A percentile compares a stretch with the other conserved stretches of the same genome.
Evolutionary conservation across 2,888 invertebrate genomes (phyloP).

Genomic region (Drosophila nr. medialis): DNA sequence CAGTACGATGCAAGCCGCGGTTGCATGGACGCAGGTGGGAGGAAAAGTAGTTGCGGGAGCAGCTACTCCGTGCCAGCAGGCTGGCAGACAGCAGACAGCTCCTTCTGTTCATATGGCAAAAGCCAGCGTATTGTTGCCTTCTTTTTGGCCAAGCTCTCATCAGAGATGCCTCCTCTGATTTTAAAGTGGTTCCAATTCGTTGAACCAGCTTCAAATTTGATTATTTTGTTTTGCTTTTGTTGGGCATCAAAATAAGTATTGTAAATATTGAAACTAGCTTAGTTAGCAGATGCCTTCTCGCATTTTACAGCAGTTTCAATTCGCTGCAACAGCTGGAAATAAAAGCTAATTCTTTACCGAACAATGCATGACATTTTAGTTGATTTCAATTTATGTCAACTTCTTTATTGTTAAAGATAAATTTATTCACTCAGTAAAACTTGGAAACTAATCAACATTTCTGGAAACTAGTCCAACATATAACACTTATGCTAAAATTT

Average conservation of each 20-base stretch:
- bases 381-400: not conserved
- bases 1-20: conserved; percentile 9
- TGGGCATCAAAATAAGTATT: not conserved
- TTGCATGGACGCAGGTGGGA: conserved; percentile 28
- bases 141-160: conserved; percentile 48
- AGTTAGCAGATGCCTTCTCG: not conserved
- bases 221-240: not conserved
- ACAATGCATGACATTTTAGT: not conserved
- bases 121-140: conserved; percentile 54
- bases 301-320: not conserved
- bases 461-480: not conserved
- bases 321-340: not conserved
- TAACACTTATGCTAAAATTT: not conserved
- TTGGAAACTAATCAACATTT: not conserved
- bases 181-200: not conserved
- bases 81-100: conserved; percentile 24
- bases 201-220: conserved; percentile 2
- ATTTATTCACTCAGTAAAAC: not conserved
- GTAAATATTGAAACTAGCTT: not conserved
- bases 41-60: not conserved
- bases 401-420: not conserved
- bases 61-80: not conserved
- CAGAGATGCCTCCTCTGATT: conserved; percentile 17
- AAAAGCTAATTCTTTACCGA: not conserved
- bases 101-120: conserved; percentile 56